These are phyloP conservation scores for Adrianichthys oophorus DNA, from an alignment of 2,797 vertebrate species.

Conservation along the genomic window DNA sequence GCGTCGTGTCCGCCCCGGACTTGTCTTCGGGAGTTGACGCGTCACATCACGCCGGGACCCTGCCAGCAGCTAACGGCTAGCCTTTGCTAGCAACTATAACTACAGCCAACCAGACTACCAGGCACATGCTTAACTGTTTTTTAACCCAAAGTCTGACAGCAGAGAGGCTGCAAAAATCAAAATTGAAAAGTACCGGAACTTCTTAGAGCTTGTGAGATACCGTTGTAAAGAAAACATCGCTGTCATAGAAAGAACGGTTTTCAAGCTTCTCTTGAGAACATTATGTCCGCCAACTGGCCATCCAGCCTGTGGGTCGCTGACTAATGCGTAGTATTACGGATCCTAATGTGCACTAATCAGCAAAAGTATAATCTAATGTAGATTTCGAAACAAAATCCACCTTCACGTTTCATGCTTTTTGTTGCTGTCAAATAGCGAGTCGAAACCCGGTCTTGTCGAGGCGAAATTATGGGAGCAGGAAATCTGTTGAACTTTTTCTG, in stretches of 20 bases:
- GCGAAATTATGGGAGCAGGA: conserved; percentile 55
- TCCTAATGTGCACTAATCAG: conserved; percentile 51
- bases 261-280: conserved; percentile 32
- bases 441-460: conserved; percentile 30
- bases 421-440: conserved; percentile 21
- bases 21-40: conserved; percentile 78
- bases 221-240: conserved; percentile 28
- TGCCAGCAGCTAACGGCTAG: conserved; percentile 75
- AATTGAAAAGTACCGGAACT: conserved; percentile 9
- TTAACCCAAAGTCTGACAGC: conserved; percentile 33
- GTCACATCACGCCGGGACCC: conserved; percentile 82
- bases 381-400: conserved; percentile 27
- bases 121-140: conserved; percentile 45
- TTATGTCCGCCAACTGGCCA: conserved; percentile 64
- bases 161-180: conserved; percentile 12
- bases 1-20: conserved; percentile 71
- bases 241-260: conserved; percentile 34
- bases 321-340: conserved; percentile 64
- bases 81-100: conserved; percentile 61
- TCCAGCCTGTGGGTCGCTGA: conserved; percentile 59
- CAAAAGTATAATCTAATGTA: conserved; percentile 35
- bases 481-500: conserved; percentile 63
- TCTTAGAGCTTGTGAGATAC: conserved; percentile 7
- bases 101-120: conserved; percentile 43
- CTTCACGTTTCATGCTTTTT: conserved; percentile 31